Conservation (phyloP, 2,888 invertebrate genomes). For the Hesperia comma region DNA sequence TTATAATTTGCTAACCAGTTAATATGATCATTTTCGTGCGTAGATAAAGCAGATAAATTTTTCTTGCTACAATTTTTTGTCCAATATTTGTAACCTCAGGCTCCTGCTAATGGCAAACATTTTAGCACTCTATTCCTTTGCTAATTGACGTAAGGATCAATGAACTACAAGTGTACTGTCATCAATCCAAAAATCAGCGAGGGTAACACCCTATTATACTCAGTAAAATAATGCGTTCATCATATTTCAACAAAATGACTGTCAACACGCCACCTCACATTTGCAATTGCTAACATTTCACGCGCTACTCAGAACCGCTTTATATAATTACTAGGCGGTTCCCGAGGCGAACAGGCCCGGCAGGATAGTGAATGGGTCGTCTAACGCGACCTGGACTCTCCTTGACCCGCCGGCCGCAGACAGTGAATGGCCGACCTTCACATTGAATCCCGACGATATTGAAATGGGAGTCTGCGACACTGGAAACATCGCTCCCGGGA, state of each 20-base stretch:
- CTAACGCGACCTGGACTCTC: slow-evolving; percentile 38
- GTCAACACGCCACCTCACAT: too few species aligned
- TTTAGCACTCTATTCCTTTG: too few species aligned
- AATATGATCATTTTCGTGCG: background rate
- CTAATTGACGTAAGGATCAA: too few species aligned
- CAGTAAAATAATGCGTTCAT: too few species aligned
- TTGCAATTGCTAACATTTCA: background rate
- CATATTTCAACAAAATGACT: too few species aligned
- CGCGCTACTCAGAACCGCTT: background rate
- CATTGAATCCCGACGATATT: slow-evolving; percentile 38
- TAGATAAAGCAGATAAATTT: background rate
- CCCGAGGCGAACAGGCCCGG: background rate
- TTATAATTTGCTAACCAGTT: background rate
- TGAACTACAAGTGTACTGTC: too few species aligned
- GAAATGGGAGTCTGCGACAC: slow-evolving; percentile 23
- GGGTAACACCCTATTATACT: too few species aligned
- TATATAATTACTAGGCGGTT: background rate
- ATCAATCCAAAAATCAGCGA: too few species aligned
- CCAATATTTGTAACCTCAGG: too few species aligned
- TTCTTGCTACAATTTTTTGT: background rate
- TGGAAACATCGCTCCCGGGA: slow-evolving; percentile 7
- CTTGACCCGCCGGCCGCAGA: slow-evolving; percentile 50
- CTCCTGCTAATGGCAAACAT: too few species aligned
- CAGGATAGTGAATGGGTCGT: slow-evolving; percentile 2
- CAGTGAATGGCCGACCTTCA: slow-evolving; percentile 48